Percentiles rank a stretch among this genome's conserved stretches.
These are phyloP conservation scores for Apus apus DNA, from an alignment of 2,113 vertebrate genomes.

Conservation along the genomic window DNA sequence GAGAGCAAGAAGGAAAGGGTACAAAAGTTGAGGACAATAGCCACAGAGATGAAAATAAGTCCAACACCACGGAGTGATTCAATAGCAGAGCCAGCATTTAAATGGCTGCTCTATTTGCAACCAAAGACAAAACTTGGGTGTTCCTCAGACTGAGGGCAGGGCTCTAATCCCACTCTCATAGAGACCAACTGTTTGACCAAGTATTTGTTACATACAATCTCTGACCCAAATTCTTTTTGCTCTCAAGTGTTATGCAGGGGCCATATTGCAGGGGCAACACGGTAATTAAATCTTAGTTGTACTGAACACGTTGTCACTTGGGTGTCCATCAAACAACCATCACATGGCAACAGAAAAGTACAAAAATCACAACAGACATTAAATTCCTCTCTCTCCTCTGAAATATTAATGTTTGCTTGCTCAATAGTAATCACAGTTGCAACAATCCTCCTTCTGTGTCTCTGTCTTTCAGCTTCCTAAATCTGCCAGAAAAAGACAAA, in stretches of 20 bases:
- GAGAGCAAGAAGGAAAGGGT: background rate
- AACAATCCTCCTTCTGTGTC: background rate
- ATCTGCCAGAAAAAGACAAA: background rate
- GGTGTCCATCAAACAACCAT: background rate
- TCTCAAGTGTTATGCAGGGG: background rate
- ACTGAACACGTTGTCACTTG: background rate
- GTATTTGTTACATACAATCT: background rate
- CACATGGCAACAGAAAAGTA: background rate
- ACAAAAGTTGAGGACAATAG: background rate
- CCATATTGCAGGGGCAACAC: too few relatives aligned
- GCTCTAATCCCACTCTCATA: background rate
- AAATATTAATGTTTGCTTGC: background rate
- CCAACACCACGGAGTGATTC: background rate
- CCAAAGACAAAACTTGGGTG: background rate
- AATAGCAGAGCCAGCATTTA: background rate
- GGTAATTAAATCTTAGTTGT: background rate
- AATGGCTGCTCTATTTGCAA: background rate
- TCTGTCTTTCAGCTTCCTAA: background rate
- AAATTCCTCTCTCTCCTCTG: background rate
- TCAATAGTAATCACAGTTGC: background rate
- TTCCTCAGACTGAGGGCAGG: background rate
- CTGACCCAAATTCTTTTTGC: background rate
- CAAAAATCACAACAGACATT: background rate
- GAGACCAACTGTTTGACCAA: background rate
- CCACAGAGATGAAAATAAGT: background rate